Evolutionary conservation across 2,797 vertebrate species (phyloP).

Genomic region (Thunnus albacares): DNA sequence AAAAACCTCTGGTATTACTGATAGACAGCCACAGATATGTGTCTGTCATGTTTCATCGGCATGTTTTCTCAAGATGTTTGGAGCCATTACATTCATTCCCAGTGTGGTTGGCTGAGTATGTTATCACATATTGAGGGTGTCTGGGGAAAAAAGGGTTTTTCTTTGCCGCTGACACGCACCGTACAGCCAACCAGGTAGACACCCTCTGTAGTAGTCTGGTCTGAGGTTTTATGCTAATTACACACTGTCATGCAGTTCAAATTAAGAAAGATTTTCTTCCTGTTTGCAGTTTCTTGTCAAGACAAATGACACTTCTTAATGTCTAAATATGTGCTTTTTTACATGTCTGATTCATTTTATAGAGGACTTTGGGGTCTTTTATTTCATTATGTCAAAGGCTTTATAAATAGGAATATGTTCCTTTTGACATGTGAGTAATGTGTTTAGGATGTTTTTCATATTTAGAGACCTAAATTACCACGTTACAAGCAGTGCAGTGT

Average conservation of each 20-base stretch:
- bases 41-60: conserved; percentile 29
- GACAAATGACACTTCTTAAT: conserved; percentile 25
- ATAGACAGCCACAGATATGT: conserved; percentile 1
- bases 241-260: conserved; percentile 58
- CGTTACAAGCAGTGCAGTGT: conserved; percentile 21
- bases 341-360: neutral
- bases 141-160: conserved; percentile 49
- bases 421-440: conserved; percentile 12
- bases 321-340: conserved; percentile 13
- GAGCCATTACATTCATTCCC: conserved; percentile 28
- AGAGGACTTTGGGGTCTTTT: neutral
- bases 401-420: conserved; percentile 6
- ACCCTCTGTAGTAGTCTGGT: conserved; percentile 73
- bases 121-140: conserved; percentile 61
- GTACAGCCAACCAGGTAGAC: conserved; percentile 76
- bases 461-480: conserved; percentile 41
- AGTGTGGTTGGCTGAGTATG: conserved; percentile 53
- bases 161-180: conserved; percentile 71
- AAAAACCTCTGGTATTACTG: neutral
- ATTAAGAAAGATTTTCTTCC: conserved; percentile 44
- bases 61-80: conserved; percentile 35
- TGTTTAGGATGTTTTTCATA: conserved; percentile 37
- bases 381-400: neutral
- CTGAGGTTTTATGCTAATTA: conserved; percentile 73
- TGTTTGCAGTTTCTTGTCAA: conserved; percentile 38